Conservation (phyloP, 2,888 invertebrate genomes). For the Eucera pruinosa region DNA sequence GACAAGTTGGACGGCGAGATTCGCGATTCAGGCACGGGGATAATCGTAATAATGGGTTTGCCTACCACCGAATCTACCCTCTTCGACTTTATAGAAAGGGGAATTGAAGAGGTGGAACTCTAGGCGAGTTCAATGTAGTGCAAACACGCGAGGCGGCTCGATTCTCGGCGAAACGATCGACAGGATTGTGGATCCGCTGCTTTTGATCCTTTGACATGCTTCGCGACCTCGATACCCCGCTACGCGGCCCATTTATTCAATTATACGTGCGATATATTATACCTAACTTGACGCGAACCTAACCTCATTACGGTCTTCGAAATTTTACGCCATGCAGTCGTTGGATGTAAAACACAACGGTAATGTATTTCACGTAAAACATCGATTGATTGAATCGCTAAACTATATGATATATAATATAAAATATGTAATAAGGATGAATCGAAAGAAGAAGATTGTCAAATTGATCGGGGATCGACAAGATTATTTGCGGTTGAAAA, state of each 20-base stretch:
- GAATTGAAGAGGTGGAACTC: conserved; percentile 45
- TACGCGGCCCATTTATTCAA: background rate
- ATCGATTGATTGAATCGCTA: too few relatives aligned
- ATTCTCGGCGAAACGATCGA: conserved; percentile 26
- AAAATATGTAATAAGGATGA: too few relatives aligned
- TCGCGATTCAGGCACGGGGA: conserved; percentile 65
- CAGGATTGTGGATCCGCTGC: conserved; percentile 4
- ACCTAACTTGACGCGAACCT: background rate
- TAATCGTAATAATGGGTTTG: conserved; percentile 77
- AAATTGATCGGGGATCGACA: too few relatives aligned
- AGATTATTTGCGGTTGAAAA: background rate
- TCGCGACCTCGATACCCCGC: conserved; percentile 9
- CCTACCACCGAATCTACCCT: conserved; percentile 64
- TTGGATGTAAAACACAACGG: too few relatives aligned
- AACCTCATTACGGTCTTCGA: too few relatives aligned
- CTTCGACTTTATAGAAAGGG: conserved; percentile 28
- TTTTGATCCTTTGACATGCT: background rate
- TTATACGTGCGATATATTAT: background rate
- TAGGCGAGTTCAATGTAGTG: conserved; percentile 64
- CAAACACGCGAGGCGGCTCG: conserved; percentile 51
- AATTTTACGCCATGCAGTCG: too few relatives aligned
- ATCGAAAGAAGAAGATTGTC: too few relatives aligned
- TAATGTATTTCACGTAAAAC: too few relatives aligned
- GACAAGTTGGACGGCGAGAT: conserved; percentile 40
- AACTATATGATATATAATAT: too few relatives aligned